phyloP scores from a whole-genome alignment of 2,797 vertebrate genomes.

The Gymnopithys bicolor region DNA sequence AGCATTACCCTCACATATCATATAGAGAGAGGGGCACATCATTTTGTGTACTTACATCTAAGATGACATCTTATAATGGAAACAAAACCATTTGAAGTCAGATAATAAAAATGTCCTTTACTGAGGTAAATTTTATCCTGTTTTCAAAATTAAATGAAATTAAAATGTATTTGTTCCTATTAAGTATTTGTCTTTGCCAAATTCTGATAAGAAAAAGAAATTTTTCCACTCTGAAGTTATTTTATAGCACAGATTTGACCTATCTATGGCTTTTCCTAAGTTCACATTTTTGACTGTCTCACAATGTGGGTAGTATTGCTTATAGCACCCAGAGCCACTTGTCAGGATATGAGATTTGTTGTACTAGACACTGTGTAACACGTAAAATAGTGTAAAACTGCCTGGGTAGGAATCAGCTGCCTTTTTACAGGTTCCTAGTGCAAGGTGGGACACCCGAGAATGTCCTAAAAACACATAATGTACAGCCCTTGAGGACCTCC shows the following conservation, averaged over 20 bases:
- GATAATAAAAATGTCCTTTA: conserved; percentile 15
- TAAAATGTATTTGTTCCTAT: neutral
- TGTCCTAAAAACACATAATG: neutral
- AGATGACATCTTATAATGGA: conserved; percentile 14
- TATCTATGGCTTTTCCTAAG: neutral
- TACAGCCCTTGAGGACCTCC: neutral
- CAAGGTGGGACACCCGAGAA: neutral
- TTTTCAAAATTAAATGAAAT: conserved; percentile 11
- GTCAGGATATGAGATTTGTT: conserved; percentile 17
- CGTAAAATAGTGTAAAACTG: neutral
- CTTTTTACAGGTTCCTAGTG: neutral
- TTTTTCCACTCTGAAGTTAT: neutral
- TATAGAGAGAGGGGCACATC: neutral
- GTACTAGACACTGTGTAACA: neutral
- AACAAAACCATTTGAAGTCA: conserved; percentile 29
- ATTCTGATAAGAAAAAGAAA: neutral
- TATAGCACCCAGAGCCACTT: neutral
- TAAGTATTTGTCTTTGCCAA: neutral
- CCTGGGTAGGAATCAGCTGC: neutral
- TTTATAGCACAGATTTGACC: neutral
- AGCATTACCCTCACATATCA: neutral
- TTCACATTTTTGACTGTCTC: neutral
- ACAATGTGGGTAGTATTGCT: neutral
- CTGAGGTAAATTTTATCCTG: neutral
- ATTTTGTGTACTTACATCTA: conserved; percentile 10